Evolutionary conservation across 2,797 vertebrate genomes (phyloP).

Genomic region (Natrix natrix): DNA sequence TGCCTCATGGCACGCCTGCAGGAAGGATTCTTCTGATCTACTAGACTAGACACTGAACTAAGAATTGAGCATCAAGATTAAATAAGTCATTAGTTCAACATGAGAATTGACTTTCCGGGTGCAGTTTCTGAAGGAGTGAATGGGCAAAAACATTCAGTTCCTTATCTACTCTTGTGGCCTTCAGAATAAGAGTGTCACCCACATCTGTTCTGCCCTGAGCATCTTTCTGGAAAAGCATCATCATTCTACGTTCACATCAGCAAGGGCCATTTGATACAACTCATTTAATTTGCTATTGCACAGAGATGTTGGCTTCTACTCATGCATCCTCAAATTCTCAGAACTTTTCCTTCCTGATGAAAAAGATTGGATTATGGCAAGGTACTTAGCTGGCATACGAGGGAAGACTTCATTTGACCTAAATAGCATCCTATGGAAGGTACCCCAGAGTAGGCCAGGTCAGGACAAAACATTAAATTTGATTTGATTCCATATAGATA

Average conservation of each 20-base stretch:
- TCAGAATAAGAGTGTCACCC: not conserved
- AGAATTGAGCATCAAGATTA: not conserved
- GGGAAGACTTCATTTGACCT: not conserved
- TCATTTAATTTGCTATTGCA: not conserved
- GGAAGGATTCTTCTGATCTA: constrained; percentile 15
- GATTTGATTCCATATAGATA: not conserved
- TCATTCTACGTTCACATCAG: not conserved
- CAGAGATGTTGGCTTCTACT: not conserved
- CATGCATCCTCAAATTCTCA: not conserved
- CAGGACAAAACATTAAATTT: not conserved
- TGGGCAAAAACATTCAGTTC: not conserved
- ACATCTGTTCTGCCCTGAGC: not conserved
- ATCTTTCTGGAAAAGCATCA: not conserved
- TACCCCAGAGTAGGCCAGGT: not conserved
- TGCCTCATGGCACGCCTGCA: not conserved
- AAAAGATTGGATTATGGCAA: not conserved
- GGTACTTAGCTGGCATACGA: not conserved
- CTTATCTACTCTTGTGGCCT: not conserved
- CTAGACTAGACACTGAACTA: not conserved
- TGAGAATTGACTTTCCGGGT: not conserved
- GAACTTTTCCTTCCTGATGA: not conserved
- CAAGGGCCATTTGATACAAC: not conserved
- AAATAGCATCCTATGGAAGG: not conserved
- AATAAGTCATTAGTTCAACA: not conserved
- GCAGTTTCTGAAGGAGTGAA: not conserved